These are phyloP conservation scores for Falco cherrug DNA, from an alignment of 2,797 vertebrate genomes.

Conservation along the genomic window DNA sequence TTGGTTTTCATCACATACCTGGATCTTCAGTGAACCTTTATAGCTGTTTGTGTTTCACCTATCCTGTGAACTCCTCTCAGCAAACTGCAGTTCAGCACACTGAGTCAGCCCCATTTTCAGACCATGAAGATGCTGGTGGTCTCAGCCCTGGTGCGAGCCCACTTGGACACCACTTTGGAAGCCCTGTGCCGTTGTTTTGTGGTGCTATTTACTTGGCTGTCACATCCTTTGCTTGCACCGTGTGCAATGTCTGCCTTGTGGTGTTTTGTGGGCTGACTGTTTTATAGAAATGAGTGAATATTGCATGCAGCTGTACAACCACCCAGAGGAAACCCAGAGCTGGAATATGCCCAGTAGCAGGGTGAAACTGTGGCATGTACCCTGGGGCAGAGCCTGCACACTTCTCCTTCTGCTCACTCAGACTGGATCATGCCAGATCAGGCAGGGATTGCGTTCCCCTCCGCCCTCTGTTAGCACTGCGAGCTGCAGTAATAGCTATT, in stretches of 20 bases:
- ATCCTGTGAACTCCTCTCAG: neutral
- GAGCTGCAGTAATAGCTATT: neutral
- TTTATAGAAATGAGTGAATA: fast-evolving
- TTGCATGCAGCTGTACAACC: neutral
- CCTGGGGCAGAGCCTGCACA: neutral
- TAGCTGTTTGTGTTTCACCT: neutral
- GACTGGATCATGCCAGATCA: neutral
- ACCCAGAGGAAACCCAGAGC: neutral
- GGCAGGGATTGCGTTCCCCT: neutral
- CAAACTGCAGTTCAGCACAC: neutral
- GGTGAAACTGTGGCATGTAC: neutral
- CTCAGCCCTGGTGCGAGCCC: neutral
- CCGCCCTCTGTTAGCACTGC: fast-evolving
- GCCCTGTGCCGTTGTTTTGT: neutral
- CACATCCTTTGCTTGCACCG: fast-evolving
- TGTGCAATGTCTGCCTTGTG: fast-evolving
- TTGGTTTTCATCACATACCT: neutral
- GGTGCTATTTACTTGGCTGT: neutral
- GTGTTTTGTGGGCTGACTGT: fast-evolving
- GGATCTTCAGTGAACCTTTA: neutral
- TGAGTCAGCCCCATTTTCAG: neutral
- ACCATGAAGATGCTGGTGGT: neutral
- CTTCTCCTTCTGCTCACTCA: neutral
- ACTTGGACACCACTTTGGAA: fast-evolving
- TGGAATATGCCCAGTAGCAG: neutral